Evolutionary conservation across 2,888 invertebrate species (phyloP).

Genomic region (Synanthedon vespiformis): DNA sequence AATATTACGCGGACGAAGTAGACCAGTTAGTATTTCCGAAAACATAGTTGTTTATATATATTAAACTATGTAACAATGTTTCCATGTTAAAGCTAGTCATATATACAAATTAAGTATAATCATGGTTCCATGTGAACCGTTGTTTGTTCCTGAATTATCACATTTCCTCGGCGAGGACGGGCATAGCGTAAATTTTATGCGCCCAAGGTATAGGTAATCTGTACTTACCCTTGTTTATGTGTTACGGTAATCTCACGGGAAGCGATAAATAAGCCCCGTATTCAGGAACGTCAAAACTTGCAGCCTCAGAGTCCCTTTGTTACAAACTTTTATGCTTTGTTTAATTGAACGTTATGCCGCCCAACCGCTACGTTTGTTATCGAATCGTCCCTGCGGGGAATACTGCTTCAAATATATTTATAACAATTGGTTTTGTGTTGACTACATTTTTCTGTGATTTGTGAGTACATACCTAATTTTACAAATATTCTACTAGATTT

Average conservation of each 20-base stretch:
- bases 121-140: neutral
- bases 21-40: too few species aligned
- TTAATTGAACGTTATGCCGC: conserved; percentile 23
- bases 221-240: conserved; percentile 27
- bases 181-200: conserved; percentile 25
- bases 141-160: neutral
- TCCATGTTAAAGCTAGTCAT: neutral
- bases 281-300: conserved; percentile 28
- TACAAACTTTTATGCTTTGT: conserved; percentile 33
- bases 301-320: conserved; percentile 27
- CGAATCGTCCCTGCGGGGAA: neutral
- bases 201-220: conserved; percentile 20
- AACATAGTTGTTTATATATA: too few species aligned
- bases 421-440: neutral
- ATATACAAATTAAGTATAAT: neutral
- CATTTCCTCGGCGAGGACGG: conserved; percentile 18
- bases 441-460: too few species aligned
- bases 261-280: conserved; percentile 34
- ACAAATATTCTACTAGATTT: too few species aligned
- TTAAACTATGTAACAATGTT: neutral
- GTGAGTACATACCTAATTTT: too few species aligned
- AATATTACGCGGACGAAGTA: too few species aligned
- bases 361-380: conserved; percentile 1
- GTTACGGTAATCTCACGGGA: conserved; percentile 35
- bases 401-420: neutral